phyloP scores from a whole-genome alignment of 2,797 vertebrate genomes.

The Microchirus variegatus region DNA sequence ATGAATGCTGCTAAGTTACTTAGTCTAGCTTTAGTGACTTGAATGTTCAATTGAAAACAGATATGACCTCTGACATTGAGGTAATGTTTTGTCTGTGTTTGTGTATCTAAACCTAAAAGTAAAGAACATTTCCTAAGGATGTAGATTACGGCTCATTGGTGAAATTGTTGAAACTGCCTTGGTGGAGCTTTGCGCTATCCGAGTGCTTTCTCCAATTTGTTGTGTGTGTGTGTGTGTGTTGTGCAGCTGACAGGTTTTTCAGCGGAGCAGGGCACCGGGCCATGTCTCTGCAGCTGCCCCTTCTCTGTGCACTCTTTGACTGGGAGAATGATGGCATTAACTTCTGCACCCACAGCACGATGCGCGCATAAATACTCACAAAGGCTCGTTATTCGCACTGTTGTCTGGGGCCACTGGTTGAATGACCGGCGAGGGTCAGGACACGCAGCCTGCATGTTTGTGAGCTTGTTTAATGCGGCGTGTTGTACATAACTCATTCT shows the following conservation, averaged over 20 bases:
- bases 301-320: constrained; percentile 81
- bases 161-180: too few species aligned
- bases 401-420: constrained; percentile 48
- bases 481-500: neutral
- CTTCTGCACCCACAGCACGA: constrained; percentile 39
- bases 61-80: constrained; percentile 1
- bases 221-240: constrained; percentile 46
- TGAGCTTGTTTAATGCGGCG: constrained; percentile 33
- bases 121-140: too few species aligned
- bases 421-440: constrained; percentile 28
- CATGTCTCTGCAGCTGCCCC: constrained; percentile 83
- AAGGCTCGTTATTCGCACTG: constrained; percentile 57
- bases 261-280: constrained; percentile 71
- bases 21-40: neutral
- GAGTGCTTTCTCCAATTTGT: constrained; percentile 29
- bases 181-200: constrained; percentile 17
- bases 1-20: constrained; percentile 9
- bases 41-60: constrained; percentile 24
- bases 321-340: constrained; percentile 56
- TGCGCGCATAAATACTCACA: constrained; percentile 38
- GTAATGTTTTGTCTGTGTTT: too few species aligned
- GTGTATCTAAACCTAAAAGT: too few species aligned
- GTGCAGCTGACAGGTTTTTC: constrained; percentile 77
- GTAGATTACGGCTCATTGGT: too few species aligned
- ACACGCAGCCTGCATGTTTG: neutral